Conservation (phyloP, 92 coral and sea anemone genomes). For the Phenganax marumi region DNA sequence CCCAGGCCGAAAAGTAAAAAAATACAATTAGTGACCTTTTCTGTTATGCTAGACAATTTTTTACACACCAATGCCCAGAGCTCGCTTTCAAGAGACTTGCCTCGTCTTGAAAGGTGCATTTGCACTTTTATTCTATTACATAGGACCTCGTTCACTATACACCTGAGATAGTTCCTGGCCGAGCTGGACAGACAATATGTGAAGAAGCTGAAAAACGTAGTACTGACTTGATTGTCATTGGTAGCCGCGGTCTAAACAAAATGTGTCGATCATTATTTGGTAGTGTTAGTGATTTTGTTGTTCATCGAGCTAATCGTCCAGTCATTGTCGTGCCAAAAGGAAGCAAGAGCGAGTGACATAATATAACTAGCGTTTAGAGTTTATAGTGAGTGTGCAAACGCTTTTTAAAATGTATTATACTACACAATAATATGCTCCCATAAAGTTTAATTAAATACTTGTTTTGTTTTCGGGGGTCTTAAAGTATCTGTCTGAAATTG, state of each 20-base stretch:
- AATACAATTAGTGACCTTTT: no score
- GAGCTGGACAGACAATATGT: conserved; percentile 54
- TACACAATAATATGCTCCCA: no score
- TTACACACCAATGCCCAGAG: no score
- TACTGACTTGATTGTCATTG: conserved; percentile 61
- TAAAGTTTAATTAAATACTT: no score
- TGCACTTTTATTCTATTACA: neutral
- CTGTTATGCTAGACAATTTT: no score
- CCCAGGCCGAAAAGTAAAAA: no score
- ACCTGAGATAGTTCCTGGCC: conserved; percentile 29
- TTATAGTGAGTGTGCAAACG: no score
- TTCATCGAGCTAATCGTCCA: conserved; percentile 61
- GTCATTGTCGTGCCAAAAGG: conserved; percentile 64
- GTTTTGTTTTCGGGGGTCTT: no score
- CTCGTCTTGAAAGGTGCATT: neutral
- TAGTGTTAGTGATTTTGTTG: conserved; percentile 77
- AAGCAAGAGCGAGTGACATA: conserved; percentile 10
- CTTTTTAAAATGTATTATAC: no score
- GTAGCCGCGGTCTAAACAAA: conserved; percentile 67
- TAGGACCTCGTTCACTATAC: conserved; percentile 40
- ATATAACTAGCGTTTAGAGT: neutral
- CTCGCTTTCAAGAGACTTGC: no score
- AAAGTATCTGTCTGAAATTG: no score
- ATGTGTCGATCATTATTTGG: conserved; percentile 76
- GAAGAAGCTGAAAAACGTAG: conserved; percentile 46